Evolutionary conservation across 1,140 invertebrate species (phyloP), one percentile per base, ranked within the genome.

Genomic region (Scylla paramamosain): DNA sequence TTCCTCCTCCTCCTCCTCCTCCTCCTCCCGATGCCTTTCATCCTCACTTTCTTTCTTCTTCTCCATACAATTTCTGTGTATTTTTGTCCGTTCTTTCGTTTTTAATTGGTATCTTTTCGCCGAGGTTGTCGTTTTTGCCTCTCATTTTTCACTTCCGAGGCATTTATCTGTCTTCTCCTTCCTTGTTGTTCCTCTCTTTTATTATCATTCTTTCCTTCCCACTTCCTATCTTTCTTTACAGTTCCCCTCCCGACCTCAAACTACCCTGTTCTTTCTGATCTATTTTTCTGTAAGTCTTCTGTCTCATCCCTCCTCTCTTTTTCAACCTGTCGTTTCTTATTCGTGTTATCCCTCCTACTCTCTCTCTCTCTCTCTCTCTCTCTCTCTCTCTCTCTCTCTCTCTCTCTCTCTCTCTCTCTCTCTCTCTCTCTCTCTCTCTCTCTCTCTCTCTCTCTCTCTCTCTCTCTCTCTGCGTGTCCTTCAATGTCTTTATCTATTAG

Each of bases 301-400:
- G 52, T 59, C 52, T 59, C 52, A 59, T 59, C 52, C 52, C 52
- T 59, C 16, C 52, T 59, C 52, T 77, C n/a, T 77, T n/a, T 77
- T 77, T 77, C n/a, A 77, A 77, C 67, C 67, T 77, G n/a, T 77
- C 67, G 67, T 77, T 77, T 25, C 67, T 77, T 77, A 77, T 77
- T 77, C 67, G 0, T n/a, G n/a, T 77, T 77, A n/a, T n/a, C n/a
- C 20, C 67, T 77, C 67, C 25, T n/a, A 20, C 67, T 77, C 67
- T 77, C 67, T 77, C 67, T 77, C 67, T 77, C 67, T 77, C 67
- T 77, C 67, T 77, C 67, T 77, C 67, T 77, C 67, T 77, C 67
- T 77, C 67, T 77, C 67, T 77, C 67, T 77, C 67, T 77, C 67
- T 77, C 67, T 77, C 67, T 77, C 67, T 77, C 67, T 77, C 67